phyloP scores from a whole-genome alignment of 2,888 invertebrate species.

The Nomada hirtipes region DNA sequence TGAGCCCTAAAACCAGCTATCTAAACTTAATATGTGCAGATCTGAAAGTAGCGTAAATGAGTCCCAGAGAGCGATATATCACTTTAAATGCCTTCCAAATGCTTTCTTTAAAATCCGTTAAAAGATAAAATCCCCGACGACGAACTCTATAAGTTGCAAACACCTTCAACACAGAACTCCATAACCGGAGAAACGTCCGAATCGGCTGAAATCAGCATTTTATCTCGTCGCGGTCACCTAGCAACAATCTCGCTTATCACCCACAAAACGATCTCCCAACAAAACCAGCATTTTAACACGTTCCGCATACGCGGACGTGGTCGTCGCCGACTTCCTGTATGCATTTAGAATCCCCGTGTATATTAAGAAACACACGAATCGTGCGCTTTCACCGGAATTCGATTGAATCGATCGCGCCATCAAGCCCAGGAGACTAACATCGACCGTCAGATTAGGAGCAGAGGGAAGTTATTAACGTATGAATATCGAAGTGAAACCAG shows the following conservation, averaged over 20 bases:
- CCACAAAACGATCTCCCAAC: conserved; percentile 9
- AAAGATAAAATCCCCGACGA: too few relatives aligned
- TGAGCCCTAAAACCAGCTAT: too few relatives aligned
- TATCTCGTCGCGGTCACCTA: conserved; percentile 47
- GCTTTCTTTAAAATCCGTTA: too few relatives aligned
- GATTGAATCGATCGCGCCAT: conserved; percentile 56
- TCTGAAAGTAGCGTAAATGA: too few relatives aligned
- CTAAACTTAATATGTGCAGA: too few relatives aligned
- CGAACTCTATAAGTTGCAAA: neutral
- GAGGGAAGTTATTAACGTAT: conserved; percentile 62
- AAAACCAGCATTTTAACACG: conserved; percentile 14
- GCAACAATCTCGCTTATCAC: conserved; percentile 58
- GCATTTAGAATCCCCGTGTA: neutral
- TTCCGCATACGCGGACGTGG: conserved; percentile 21
- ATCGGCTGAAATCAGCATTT: conserved; percentile 43
- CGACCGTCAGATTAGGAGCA: neutral
- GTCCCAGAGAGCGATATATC: too few relatives aligned
- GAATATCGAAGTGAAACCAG: conserved; percentile 58
- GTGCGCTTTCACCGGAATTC: conserved; percentile 62
- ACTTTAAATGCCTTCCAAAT: too few relatives aligned
- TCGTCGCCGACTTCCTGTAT: neutral
- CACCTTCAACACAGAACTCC: neutral
- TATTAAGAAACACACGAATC: conserved; percentile 60
- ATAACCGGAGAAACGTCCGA: neutral
- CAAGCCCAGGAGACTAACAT: conserved; percentile 29